Evolutionary conservation across 1,140 invertebrate species (phyloP), one percentile per base, ranked within the genome.

Genomic region (Neodiprion virginianus): DNA sequence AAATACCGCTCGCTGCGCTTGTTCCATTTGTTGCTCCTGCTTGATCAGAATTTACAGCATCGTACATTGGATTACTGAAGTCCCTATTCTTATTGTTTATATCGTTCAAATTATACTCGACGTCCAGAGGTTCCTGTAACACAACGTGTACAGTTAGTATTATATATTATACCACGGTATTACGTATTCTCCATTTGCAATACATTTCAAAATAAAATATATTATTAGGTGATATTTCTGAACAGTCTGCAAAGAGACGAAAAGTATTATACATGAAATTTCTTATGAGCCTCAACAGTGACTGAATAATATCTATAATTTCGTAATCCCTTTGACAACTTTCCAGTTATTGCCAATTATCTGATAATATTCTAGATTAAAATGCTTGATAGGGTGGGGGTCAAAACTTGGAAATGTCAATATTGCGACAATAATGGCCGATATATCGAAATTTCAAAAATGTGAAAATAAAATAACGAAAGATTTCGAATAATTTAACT

Each of bases 1-100:
- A 94, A 81, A 95, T 92, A 79, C 93, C 92, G 88, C 88, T 89
- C 84, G 92, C 89, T 83, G 91, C 85, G 71, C 91, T 90, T 74
- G 92, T 91, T 70, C 90, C 90, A 76, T 92, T 89, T 47, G 89
- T 90, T 40, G 28, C 83, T 77, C 91, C 91, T 9, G 87, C 89
- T 80, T 85, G 75, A 82, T 85, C 88, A 75, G 89, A 88, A 74
- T 91, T 91, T 10, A 95, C 92, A 1, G 92, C 96, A 82, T 98
- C 97, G 85, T 98, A 99, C 96, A 99, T 97, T 10, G 97, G 97
- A 89, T 98, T 98, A 82, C 94, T 95, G 88, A 98, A 98, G 87
- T 98, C 96, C 71, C 96, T 91, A 71, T 93, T 94, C 85, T 96
- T 96, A 75, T 88, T 89, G 76, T 91, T 90, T 48, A 94, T 90